A percentile compares a stretch with the other conserved stretches of the same genome.
Conservation (phyloP, 2,888 invertebrate genomes). For the Branchipolynoe longqiensis region DNA sequence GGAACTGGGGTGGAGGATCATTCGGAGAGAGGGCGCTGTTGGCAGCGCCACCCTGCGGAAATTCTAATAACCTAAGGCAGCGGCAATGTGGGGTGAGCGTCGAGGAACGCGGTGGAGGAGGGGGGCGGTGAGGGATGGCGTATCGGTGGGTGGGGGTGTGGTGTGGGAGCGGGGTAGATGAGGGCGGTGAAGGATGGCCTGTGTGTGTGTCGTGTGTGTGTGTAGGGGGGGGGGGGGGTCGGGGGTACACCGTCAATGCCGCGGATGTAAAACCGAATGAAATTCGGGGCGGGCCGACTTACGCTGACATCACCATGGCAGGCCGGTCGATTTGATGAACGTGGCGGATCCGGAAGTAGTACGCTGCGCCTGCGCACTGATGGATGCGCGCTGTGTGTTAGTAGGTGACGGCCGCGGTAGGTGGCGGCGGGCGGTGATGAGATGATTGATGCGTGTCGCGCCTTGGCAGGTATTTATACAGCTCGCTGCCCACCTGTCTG, state of each 20-base stretch:
- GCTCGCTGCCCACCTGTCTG: conserved; percentile 29
- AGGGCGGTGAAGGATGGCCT: too few relatives aligned
- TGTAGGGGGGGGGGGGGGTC: background rate
- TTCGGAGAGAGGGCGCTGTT: background rate
- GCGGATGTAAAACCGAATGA: background rate
- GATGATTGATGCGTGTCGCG: conserved; percentile 4
- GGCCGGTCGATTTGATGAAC: background rate
- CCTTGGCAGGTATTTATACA: conserved; percentile 23
- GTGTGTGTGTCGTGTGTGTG: background rate
- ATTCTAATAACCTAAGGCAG: background rate
- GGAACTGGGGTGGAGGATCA: background rate
- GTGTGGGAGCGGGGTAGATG: background rate
- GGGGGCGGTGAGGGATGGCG: background rate
- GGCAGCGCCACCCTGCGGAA: background rate
- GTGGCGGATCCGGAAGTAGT: conserved; percentile 26
- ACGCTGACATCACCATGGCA: background rate
- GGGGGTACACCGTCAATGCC: background rate
- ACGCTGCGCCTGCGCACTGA: conserved; percentile 31
- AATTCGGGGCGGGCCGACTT: too few relatives aligned
- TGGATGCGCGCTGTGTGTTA: background rate
- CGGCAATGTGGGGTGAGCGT: background rate
- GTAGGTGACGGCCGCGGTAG: background rate
- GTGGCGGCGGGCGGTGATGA: background rate
- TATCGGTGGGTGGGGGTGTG: background rate
- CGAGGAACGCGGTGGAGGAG: too few relatives aligned